These are phyloP conservation scores for Macropodus opercularis DNA, from an alignment of 2,797 vertebrate genomes.

Conservation along the genomic window DNA sequence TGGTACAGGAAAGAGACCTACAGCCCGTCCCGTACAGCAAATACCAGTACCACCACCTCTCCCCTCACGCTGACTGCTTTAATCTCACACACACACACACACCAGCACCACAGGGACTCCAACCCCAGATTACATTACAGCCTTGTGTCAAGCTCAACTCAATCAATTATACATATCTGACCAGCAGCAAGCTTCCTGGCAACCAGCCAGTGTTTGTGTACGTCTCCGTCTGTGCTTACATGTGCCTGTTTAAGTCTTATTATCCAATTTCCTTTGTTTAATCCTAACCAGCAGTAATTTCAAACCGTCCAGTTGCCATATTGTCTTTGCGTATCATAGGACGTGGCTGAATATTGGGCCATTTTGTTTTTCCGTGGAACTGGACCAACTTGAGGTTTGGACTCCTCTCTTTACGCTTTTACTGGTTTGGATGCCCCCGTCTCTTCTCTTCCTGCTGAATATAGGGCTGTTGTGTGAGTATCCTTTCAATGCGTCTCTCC, in stretches of 20 bases:
- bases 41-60: slow-evolving; percentile 17
- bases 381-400: neutral
- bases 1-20: slow-evolving; percentile 52
- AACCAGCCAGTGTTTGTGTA: slow-evolving; percentile 37
- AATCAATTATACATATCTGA: slow-evolving; percentile 78
- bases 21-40: slow-evolving; percentile 60
- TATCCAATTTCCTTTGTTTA: slow-evolving; percentile 27
- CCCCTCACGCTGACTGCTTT: neutral
- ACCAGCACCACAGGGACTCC: slow-evolving; percentile 37
- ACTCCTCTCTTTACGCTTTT: slow-evolving; percentile 7
- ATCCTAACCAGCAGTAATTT: slow-evolving; percentile 34
- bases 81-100: slow-evolving; percentile 17
- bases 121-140: slow-evolving; percentile 72
- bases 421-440: slow-evolving; percentile 8
- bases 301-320: neutral
- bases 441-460: slow-evolving; percentile 9
- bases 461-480: slow-evolving; percentile 14
- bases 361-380: slow-evolving; percentile 21
- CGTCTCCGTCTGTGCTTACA: slow-evolving; percentile 33
- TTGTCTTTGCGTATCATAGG: slow-evolving; percentile 5
- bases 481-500: slow-evolving; percentile 27
- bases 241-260: slow-evolving; percentile 45
- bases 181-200: slow-evolving; percentile 57
- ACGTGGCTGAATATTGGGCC: neutral
- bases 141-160: slow-evolving; percentile 67